Conservation (phyloP, 2,113 vertebrate species). For the Coturnix japonica region DNA sequence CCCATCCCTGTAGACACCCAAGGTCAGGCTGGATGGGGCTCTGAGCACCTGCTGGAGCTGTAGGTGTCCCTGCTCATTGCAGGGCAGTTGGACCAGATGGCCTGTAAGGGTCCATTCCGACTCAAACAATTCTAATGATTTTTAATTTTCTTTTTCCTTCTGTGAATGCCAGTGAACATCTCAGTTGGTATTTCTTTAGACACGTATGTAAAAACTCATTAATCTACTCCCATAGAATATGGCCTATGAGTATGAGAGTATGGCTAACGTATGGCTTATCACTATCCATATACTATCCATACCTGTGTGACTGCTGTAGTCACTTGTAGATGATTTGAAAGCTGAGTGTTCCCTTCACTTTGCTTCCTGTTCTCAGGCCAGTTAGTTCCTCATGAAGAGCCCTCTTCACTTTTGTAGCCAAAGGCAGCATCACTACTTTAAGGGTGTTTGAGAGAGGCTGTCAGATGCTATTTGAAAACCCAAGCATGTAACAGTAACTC, state of each 20-base stretch:
- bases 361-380: neutral
- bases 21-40: too few relatives aligned
- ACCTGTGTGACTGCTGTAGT: neutral
- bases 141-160: neutral
- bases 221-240: neutral
- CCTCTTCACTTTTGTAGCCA: neutral
- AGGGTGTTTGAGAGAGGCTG: neutral
- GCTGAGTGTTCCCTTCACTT: neutral
- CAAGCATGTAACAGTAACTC: neutral
- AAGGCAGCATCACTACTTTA: neutral
- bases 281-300: fast-evolving
- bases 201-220: neutral
- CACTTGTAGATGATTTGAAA: neutral
- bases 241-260: too few relatives aligned
- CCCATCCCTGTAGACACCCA: too few relatives aligned
- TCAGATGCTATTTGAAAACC: neutral
- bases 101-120: too few relatives aligned
- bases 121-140: neutral
- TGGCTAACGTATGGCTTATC: neutral
- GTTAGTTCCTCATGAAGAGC: neutral
- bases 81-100: too few relatives aligned
- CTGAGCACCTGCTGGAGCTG: too few relatives aligned
- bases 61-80: too few relatives aligned
- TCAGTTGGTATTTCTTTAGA: neutral
- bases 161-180: neutral